phyloP scores from a whole-genome alignment of 2,113 vertebrate genomes.

The Sprattus sprattus region DNA sequence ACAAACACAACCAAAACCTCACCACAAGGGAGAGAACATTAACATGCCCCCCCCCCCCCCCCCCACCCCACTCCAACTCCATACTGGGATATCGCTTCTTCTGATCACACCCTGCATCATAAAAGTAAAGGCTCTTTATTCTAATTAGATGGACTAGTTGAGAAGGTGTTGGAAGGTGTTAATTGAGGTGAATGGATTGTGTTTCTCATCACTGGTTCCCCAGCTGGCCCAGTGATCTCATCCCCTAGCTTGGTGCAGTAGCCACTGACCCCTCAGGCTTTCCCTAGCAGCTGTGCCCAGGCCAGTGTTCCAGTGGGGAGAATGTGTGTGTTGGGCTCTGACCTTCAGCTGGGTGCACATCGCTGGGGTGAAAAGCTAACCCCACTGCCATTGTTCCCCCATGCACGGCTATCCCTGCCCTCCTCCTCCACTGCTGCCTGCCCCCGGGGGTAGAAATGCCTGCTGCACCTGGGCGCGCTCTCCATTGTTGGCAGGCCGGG shows the following conservation, averaged over 20 bases:
- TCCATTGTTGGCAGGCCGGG: constrained; percentile 51
- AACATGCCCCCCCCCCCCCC: too few relatives aligned
- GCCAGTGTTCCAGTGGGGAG: not conserved
- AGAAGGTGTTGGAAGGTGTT: not conserved
- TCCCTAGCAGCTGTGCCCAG: not conserved
- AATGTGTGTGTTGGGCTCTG: not conserved
- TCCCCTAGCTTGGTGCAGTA: not conserved
- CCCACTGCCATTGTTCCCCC: not conserved
- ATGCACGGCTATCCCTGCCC: not conserved
- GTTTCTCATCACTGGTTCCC: not conserved
- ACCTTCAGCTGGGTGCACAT: not conserved
- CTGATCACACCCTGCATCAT: not conserved
- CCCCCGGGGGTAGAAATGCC: not conserved
- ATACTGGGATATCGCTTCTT: not conserved
- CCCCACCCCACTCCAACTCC: not conserved
- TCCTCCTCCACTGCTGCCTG: not conserved
- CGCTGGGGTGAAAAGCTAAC: not conserved
- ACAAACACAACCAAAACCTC: too few relatives aligned
- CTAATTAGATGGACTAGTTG: not conserved
- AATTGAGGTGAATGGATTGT: not conserved
- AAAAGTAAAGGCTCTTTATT: not conserved
- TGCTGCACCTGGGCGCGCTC: constrained; percentile 59
- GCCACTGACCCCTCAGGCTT: not conserved
- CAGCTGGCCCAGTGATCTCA: constrained; percentile 5
- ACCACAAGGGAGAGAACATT: too few relatives aligned